These are phyloP conservation scores for Thrips palmi DNA, from an alignment of 1,140 invertebrate genomes.

Conservation along the genomic window DNA sequence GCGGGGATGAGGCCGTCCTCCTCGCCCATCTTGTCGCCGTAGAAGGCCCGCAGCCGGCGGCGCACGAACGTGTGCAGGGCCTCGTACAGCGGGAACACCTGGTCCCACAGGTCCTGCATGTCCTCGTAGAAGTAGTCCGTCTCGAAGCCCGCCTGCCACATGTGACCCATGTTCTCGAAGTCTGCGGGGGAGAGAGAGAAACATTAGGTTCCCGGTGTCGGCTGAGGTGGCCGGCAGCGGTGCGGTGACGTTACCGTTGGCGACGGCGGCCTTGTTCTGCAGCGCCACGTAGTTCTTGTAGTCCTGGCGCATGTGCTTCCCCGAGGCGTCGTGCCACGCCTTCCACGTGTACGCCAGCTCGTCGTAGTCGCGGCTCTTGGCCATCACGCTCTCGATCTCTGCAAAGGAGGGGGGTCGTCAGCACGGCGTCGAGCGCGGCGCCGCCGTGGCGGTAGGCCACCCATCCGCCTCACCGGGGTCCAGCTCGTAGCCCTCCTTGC, in stretches of 20 bases:
- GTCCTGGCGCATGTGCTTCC: conserved; percentile 21
- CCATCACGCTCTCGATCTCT: too few relatives aligned
- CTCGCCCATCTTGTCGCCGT: conserved; percentile 23
- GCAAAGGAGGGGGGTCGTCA: too few relatives aligned
- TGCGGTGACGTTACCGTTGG: too few relatives aligned
- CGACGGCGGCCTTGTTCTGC: conserved; percentile 35
- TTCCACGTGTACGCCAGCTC: conserved; percentile 25
- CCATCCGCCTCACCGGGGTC: conserved; percentile 18
- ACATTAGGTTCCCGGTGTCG: too few relatives aligned
- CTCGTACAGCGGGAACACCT: conserved; percentile 40
- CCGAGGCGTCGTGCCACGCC: conserved; percentile 24
- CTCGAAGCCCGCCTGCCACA: conserved; percentile 40
- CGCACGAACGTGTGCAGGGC: conserved; percentile 50
- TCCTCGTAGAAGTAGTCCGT: conserved; percentile 28
- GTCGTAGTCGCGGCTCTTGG: conserved; percentile 16
- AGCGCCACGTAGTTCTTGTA: conserved; percentile 33
- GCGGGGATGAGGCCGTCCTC: conserved; percentile 39
- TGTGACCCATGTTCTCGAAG: conserved; percentile 34
- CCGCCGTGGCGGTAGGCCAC: too few relatives aligned
- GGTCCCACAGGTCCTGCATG: conserved; percentile 31
- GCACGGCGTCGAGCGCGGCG: too few relatives aligned
- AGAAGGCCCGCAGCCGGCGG: conserved; percentile 26
- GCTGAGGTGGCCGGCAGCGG: too few relatives aligned
- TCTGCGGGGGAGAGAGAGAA: too few relatives aligned
- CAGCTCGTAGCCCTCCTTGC: conserved; percentile 15